Evolutionary conservation across 2,797 vertebrate genomes (phyloP).

Genomic region (Trichosurus vulpecula): DNA sequence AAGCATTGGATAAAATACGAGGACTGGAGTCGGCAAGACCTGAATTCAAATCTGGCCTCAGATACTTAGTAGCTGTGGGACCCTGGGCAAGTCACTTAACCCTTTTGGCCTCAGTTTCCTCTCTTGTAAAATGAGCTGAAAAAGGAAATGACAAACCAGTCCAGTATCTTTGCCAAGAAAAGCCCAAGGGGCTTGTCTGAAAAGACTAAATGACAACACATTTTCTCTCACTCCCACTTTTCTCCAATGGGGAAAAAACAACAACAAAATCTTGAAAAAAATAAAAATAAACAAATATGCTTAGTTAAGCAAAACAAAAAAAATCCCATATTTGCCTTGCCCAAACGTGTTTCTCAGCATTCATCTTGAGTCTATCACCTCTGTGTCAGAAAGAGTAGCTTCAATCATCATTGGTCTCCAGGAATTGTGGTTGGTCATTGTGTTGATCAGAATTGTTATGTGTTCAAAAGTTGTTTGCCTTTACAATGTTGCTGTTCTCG

Average conservation of each 20-base stretch:
- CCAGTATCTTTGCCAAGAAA: not conserved
- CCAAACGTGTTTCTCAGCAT: too few relatives aligned
- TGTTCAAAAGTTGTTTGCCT: not conserved
- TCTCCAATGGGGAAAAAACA: not conserved
- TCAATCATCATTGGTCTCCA: not conserved
- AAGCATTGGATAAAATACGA: not conserved
- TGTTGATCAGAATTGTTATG: not conserved
- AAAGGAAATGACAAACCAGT: not conserved
- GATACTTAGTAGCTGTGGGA: not conserved
- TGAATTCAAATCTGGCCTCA: not conserved
- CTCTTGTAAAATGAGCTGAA: not conserved
- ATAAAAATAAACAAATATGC: not conserved
- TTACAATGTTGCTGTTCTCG: not conserved
- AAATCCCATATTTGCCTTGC: not conserved
- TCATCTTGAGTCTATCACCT: too few relatives aligned
- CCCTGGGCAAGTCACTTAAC: not conserved
- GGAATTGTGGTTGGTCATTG: not conserved
- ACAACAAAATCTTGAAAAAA: not conserved
- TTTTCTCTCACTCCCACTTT: not conserved
- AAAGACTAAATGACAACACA: not conserved
- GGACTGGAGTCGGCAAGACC: not conserved
- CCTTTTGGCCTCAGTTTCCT: not conserved
- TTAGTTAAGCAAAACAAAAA: not conserved
- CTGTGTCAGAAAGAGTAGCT: not conserved
- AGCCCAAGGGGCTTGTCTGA: not conserved